Base-by-base conservation (phyloP, 2,113 vertebrate genomes). In the Myocastor coypus region DNA sequence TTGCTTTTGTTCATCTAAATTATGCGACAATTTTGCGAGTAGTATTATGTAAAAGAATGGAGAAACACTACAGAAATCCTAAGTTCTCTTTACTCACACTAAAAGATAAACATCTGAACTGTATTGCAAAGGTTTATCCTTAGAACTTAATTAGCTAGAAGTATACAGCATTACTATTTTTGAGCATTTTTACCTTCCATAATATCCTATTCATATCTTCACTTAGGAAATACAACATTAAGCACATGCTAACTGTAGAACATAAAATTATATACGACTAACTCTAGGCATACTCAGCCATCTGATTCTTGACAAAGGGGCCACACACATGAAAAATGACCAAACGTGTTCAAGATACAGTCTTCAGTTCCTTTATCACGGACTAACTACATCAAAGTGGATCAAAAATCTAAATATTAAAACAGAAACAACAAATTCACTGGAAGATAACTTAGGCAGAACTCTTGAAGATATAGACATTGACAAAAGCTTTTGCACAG, bases 1-100 rank as follows among this genome's bases (percentile, higher is more conserved):
- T 16, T 84, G 19, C 42, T 81, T 92, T 78, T 82, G 59, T 83
- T 95, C 82, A 92, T 17, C 63, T 95, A 83, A 89, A 94, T 92
- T 92, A 84, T 40, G 34, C 42, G 87, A 50, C 37, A 87, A 52
- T 92, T 83, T 61, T 87, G 37, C 78, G n/a, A 63, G 78, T 7
- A 64, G 17, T 52, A 73, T 9, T 66, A 0, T 81, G 28, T 71
- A 88, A 83, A 71, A 81, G 26, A 78, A 91, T 0, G n/a, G 46
- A 92, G 8, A 92, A 14, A 17, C 80, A 82, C 46, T 12, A 89
- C 59, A 88, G 20, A 57, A 50, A 89, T 32, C 46, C 14, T 73
- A 82, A 89, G 42, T 42, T 89, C 26, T 95, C 81, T 84, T 94
- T 71, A 87, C 40, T 90, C 52, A 88, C 8, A 88, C 64, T 46